These are phyloP conservation scores for Naja naja DNA, from an alignment of 2,113 vertebrate genomes.

Conservation along the genomic window DNA sequence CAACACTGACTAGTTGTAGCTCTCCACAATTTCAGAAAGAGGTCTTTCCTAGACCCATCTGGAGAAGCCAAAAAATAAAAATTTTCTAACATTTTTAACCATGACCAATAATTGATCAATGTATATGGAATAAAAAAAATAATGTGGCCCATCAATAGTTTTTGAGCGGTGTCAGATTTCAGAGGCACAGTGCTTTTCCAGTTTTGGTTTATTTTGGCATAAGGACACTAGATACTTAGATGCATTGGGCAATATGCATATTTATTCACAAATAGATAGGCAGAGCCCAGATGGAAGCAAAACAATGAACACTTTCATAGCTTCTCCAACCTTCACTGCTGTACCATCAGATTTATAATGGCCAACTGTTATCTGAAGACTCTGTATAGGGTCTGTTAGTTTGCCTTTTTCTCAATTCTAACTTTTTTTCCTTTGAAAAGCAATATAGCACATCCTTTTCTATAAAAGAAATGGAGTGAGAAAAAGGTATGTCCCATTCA, in stretches of 20 bases:
- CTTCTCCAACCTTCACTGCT: not conserved
- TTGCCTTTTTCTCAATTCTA: not conserved
- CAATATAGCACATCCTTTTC: not conserved
- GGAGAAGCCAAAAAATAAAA: not conserved
- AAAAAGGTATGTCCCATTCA: not conserved
- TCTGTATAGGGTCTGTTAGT: not conserved
- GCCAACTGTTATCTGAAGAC: not conserved
- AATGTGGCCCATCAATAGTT: too few species aligned
- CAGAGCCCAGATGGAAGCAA: not conserved
- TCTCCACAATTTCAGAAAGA: not conserved
- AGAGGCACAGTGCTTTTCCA: not conserved
- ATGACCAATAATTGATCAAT: constrained; percentile 31
- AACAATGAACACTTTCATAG: not conserved
- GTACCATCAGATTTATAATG: too few species aligned
- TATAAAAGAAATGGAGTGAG: not conserved
- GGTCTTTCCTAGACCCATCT: not conserved
- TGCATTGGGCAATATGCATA: not conserved
- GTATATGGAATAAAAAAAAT: rapidly evolving
- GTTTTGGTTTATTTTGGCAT: not conserved
- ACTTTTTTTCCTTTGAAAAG: too few species aligned
- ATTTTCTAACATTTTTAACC: constrained; percentile 19
- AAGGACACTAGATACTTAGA: not conserved
- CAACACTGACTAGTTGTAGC: not conserved
- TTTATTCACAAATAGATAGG: not conserved
- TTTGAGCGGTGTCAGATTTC: not conserved